A percentile compares a stretch with the other conserved stretches of the same genome.
Conservation (phyloP, 2,113 vertebrate genomes). For the Turnix velox region DNA sequence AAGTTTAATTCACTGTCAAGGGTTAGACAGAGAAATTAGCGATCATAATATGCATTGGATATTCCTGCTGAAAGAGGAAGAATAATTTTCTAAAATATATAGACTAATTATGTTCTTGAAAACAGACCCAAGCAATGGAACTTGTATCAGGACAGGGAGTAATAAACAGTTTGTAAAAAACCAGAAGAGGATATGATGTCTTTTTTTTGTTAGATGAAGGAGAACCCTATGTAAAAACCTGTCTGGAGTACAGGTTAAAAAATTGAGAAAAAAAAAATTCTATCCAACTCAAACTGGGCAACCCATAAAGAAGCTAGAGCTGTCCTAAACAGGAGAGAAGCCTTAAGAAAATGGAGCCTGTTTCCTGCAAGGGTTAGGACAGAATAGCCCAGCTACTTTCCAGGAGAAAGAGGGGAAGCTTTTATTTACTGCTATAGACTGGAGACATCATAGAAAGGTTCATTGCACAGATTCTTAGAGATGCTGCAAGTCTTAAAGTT, state of each 20-base stretch:
- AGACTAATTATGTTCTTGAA: not conserved
- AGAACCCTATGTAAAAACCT: not conserved
- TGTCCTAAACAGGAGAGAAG: not conserved
- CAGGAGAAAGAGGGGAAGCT: not conserved
- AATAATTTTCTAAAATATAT: not conserved
- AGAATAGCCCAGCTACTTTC: not conserved
- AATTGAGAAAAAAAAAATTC: not conserved
- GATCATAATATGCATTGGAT: not conserved
- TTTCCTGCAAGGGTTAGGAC: not conserved
- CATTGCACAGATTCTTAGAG: not conserved
- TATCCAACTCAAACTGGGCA: not conserved
- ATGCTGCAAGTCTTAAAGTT: not conserved
- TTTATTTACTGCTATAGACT: not conserved
- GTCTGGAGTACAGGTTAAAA: not conserved
- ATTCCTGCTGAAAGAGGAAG: not conserved
- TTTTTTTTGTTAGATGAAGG: not conserved
- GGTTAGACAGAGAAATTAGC: not conserved
- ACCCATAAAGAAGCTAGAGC: not conserved
- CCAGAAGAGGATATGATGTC: not conserved
- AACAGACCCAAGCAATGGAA: not conserved
- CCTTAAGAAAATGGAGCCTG: not conserved
- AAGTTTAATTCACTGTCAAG: not conserved
- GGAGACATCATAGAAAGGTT: not conserved
- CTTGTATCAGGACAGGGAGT: not conserved
- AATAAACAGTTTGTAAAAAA: not conserved